Conservation (phyloP, 2,888 invertebrate genomes). For the Plagodis pulveraria region DNA sequence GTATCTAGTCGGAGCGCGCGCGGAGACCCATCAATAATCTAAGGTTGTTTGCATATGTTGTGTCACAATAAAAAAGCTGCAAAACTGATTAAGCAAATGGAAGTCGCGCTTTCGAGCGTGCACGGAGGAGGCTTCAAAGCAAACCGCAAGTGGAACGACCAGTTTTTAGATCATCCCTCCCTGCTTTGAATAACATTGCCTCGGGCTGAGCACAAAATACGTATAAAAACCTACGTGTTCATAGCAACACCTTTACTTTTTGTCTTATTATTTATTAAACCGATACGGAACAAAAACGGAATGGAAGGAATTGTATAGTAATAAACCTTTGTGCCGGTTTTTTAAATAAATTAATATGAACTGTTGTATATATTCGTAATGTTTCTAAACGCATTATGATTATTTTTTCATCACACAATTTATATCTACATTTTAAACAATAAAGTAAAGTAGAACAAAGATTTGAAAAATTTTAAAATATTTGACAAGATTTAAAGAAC, state of each 20-base stretch:
- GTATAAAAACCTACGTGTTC: slow-evolving; percentile 14
- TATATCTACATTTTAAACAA: no score
- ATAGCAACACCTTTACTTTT: slow-evolving; percentile 16
- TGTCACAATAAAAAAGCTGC: slow-evolving; percentile 38
- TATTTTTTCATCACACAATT: no score
- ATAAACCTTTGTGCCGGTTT: no score
- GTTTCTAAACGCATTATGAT: no score
- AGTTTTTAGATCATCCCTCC: slow-evolving; percentile 59
- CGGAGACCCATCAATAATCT: no score
- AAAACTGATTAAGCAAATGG: slow-evolving; percentile 60
- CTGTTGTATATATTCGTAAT: no score
- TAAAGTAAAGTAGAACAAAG: no score
- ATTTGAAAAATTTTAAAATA: no score
- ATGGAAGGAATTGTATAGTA: neutral
- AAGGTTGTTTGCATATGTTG: neutral
- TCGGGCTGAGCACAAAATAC: slow-evolving; percentile 42
- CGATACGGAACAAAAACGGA: neutral
- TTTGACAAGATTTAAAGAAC: no score
- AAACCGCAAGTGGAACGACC: slow-evolving; percentile 58
- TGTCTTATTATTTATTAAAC: neutral
- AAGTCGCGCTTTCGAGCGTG: slow-evolving; percentile 51
- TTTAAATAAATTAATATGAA: no score
- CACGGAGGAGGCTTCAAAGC: slow-evolving; percentile 56
- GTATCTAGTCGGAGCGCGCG: no score
- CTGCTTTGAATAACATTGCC: slow-evolving; percentile 59